Evolutionary conservation across 2,797 vertebrate species (phyloP).

Genomic region (Myiotriccus ornatus): DNA sequence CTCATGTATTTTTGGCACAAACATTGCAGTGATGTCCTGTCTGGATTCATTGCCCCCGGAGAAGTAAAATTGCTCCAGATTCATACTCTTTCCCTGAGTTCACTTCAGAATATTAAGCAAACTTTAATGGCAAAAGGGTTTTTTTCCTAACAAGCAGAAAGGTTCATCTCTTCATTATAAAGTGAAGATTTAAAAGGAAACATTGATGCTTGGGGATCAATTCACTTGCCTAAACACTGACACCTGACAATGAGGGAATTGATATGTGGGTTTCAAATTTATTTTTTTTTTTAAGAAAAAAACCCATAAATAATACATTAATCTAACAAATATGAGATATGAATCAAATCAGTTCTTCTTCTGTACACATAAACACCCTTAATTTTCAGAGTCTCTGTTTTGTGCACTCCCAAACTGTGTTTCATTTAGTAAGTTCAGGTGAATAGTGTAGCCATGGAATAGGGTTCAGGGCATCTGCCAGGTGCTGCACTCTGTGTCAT

Average conservation of each 20-base stretch:
- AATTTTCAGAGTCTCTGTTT: background rate
- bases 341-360: background rate
- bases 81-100: background rate
- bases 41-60: background rate
- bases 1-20: background rate
- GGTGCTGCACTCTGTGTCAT: background rate
- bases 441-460: rapidly evolving
- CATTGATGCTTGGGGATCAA: background rate
- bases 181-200: background rate
- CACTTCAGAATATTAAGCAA: background rate
- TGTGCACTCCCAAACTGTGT: background rate
- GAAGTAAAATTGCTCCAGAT: background rate
- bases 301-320: background rate
- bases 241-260: background rate
- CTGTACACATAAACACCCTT: background rate
- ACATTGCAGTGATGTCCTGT: background rate
- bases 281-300: background rate
- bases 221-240: background rate
- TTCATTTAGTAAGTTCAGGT: background rate
- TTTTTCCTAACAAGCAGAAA: background rate
- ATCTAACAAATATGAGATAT: background rate
- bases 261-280: background rate
- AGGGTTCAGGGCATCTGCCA: background rate
- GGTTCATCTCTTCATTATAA: background rate
- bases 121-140: background rate